Evolutionary conservation across 1,140 invertebrate genomes (phyloP), one percentile per base, ranked within the genome.

Genomic region (Zelostemma sp.): DNA sequence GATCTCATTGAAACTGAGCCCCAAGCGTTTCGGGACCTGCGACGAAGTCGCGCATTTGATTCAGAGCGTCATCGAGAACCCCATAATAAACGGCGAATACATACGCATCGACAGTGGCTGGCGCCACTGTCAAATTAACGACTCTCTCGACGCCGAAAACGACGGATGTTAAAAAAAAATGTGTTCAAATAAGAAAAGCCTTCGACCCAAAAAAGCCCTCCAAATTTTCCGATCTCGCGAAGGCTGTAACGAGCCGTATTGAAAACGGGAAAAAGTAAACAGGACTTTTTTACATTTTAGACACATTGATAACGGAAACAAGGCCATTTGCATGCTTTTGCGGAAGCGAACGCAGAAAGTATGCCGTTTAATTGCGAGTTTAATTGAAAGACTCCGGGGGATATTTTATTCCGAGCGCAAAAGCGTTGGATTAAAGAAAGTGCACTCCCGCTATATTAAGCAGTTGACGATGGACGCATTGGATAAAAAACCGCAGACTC

Each of bases 401-500:
- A n/a, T n/a, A n/a, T n/a, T n/a, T n/a, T n/a, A n/a, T n/a, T n/a
- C n/a, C n/a, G n/a, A n/a, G n/a, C n/a, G n/a, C n/a, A n/a, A n/a
- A n/a, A n/a, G n/a, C n/a, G n/a, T n/a, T n/a, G n/a, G n/a, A n/a
- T n/a, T n/a, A n/a, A 70, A 55, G 47, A 41, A 41, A 49, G 67
- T 54, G 62, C 47, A 50, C 68, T 74, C 74, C 48, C 63, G 57
- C 25, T 38, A 78, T 77, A 79, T 80, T 78, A 73, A 69, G 31
- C 66, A 61, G 50, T 67, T 70, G 70, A 67, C 62, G 68, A 70
- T 77, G n/a, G n/a, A n/a, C n/a, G n/a, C n/a, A n/a, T 14, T 8
- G 5, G 25, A n/a, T 3, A 6, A 14, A 15, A 57, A 25, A 45
- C 53, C 50, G 40, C 68, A 65, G n/a, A n/a, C n/a, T n/a, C 60